Evolutionary conservation across 2,797 vertebrate genomes (phyloP).

Genomic region (Enteromius thamalakanensis): DNA sequence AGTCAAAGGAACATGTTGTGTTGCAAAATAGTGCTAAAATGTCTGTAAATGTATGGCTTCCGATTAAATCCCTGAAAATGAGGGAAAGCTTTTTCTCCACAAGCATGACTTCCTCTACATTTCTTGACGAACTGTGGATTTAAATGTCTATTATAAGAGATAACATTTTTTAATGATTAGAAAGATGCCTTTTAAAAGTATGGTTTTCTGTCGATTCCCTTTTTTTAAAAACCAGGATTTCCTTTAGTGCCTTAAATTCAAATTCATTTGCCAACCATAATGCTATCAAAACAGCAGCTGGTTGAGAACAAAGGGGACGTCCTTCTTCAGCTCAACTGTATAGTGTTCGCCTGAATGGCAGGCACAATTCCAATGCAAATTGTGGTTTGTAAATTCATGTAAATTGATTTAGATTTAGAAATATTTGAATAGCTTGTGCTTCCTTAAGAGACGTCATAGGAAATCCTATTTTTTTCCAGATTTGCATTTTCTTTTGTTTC

Average conservation of each 20-base stretch:
- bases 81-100: neutral
- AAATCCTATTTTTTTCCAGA: slow-evolving; percentile 40
- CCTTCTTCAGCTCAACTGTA: slow-evolving; percentile 45
- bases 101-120: neutral
- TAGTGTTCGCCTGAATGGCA: slow-evolving; percentile 34
- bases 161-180: neutral
- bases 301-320: slow-evolving; percentile 37
- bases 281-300: slow-evolving; percentile 55
- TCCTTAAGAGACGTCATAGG: slow-evolving; percentile 36
- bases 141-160: neutral
- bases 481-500: slow-evolving; percentile 27
- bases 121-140: neutral
- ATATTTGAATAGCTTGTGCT: slow-evolving; percentile 56
- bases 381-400: slow-evolving; percentile 43
- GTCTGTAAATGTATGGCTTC: slow-evolving; percentile 8
- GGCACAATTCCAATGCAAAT: slow-evolving; percentile 53
- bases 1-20: slow-evolving; percentile 4
- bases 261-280: slow-evolving; percentile 46
- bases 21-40: slow-evolving; percentile 16
- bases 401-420: slow-evolving; percentile 47
- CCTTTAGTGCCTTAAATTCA: slow-evolving; percentile 25
- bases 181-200: neutral
- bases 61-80: slow-evolving; percentile 1
- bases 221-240: slow-evolving; percentile 36
- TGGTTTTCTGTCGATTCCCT: slow-evolving; percentile 40